These are phyloP conservation scores for Phrynocephalus vlangalii DNA, from an alignment of 2,797 vertebrate species.

Conservation along the genomic window DNA sequence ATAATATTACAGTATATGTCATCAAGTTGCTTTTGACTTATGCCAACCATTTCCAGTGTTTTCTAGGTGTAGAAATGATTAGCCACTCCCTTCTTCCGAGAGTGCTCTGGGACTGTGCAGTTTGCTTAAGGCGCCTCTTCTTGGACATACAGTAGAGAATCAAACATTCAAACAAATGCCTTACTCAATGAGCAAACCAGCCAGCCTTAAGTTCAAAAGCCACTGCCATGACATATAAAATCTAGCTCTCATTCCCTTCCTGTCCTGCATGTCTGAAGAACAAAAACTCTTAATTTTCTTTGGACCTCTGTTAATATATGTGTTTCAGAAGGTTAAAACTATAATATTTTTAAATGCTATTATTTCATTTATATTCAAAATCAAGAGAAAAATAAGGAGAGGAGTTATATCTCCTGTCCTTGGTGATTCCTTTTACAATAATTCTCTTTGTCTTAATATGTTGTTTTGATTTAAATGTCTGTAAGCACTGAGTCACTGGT, in stretches of 20 bases:
- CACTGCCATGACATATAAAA: neutral
- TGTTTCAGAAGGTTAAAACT: neutral
- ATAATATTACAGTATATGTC: too few relatives aligned
- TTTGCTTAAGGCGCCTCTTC: too few relatives aligned
- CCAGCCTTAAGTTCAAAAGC: too few relatives aligned
- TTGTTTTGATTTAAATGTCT: conserved; percentile 8
- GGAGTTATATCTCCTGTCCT: neutral
- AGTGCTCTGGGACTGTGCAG: too few relatives aligned
- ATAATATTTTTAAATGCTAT: conserved; percentile 30
- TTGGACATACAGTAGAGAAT: too few relatives aligned
- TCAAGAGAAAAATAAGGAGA: conserved; percentile 12
- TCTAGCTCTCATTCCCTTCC: neutral
- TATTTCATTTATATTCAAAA: conserved; percentile 40
- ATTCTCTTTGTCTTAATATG: conserved; percentile 43
- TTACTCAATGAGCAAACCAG: too few relatives aligned
- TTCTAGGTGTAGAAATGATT: too few relatives aligned
- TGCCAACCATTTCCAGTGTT: too few relatives aligned
- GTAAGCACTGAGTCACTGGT: conserved; percentile 36
- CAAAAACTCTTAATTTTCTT: too few relatives aligned
- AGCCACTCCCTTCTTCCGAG: too few relatives aligned
- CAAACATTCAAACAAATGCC: too few relatives aligned
- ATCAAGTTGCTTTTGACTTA: too few relatives aligned
- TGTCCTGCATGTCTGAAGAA: neutral
- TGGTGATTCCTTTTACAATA: neutral
- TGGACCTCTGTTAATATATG: neutral